Percentiles rank a stretch among this genome's conserved stretches.
Evolutionary conservation across 2,888 invertebrate species (phyloP).

Genomic region (Cosmia trapezina): DNA sequence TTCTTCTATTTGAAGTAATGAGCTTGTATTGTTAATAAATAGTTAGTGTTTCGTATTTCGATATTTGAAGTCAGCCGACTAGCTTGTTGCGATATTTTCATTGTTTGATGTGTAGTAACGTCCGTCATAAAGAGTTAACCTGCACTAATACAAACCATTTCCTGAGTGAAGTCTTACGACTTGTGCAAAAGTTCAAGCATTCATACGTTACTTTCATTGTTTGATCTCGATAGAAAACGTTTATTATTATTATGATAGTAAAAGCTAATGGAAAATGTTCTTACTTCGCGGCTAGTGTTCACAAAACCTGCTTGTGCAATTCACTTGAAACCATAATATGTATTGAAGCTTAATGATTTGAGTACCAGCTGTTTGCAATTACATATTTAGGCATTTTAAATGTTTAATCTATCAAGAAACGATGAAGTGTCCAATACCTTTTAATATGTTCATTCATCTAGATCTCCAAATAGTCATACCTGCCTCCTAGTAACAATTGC

Average conservation of each 20-base stretch:
- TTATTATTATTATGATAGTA: conserved; percentile 51
- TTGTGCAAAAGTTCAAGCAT: conserved; percentile 48
- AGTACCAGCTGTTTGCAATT: conserved; percentile 8
- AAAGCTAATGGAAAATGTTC: conserved; percentile 39
- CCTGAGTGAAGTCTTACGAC: conserved; percentile 54
- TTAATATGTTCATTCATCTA: too few relatives aligned
- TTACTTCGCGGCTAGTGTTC: conserved; percentile 23
- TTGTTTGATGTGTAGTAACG: conserved; percentile 59
- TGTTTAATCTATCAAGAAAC: background rate
- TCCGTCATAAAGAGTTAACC: conserved; percentile 44
- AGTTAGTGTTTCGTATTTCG: conserved; percentile 41
- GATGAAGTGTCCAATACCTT: background rate
- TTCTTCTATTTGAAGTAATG: conserved; percentile 56
- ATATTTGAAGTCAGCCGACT: conserved; percentile 54
- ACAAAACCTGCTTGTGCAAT: conserved; percentile 14
- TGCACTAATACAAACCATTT: conserved; percentile 52
- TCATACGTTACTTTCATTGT: conserved; percentile 54
- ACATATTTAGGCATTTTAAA: background rate
- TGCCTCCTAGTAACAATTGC: background rate
- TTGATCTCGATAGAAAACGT: conserved; percentile 50
- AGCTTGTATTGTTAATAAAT: conserved; percentile 58
- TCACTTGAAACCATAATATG: conserved; percentile 14
- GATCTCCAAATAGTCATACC: background rate
- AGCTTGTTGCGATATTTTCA: conserved; percentile 46
- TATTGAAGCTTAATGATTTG: conserved; percentile 16